Percentiles rank a stretch among this genome's conserved stretches.
Conservation (phyloP, 2,113 vertebrate species). For the Python bivittatus region DNA sequence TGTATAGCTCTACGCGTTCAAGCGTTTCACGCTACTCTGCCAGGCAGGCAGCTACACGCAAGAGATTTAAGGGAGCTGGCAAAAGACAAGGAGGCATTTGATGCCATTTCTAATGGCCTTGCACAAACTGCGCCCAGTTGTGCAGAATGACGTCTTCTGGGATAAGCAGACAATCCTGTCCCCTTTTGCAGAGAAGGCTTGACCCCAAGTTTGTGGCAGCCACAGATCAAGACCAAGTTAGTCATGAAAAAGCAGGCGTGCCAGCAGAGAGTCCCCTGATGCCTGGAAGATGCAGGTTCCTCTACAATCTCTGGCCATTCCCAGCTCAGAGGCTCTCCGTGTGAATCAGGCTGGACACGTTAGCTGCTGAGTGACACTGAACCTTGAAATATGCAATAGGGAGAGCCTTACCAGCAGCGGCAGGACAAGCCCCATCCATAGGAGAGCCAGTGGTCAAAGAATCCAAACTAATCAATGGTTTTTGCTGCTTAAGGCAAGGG, state of each 20-base stretch:
- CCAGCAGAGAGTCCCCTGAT: rapidly evolving
- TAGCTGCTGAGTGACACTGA: rapidly evolving
- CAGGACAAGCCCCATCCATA: not conserved
- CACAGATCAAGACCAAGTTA: constrained; percentile 35
- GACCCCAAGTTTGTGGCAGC: constrained; percentile 18
- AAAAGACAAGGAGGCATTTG: not conserved
- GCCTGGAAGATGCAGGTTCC: not conserved
- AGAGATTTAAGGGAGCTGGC: constrained; percentile 27
- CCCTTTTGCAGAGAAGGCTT: not conserved
- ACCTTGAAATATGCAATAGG: not conserved
- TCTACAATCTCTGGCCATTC: not conserved
- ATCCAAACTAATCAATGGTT: not conserved
- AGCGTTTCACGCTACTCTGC: not conserved
- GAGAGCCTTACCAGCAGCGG: too few relatives aligned
- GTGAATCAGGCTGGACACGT: rapidly evolving
- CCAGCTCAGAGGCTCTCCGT: rapidly evolving
- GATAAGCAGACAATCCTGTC: constrained; percentile 59
- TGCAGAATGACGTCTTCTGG: not conserved
- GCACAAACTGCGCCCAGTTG: not conserved
- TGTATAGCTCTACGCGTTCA: rapidly evolving
- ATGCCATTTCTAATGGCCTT: constrained; percentile 14
- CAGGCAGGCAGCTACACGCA: rapidly evolving
- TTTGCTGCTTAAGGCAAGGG: not conserved
- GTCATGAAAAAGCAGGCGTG: not conserved
- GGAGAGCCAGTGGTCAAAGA: not conserved